phyloP scores from a whole-genome alignment of 2,797 vertebrate genomes.

The Cyclura pinguis region DNA sequence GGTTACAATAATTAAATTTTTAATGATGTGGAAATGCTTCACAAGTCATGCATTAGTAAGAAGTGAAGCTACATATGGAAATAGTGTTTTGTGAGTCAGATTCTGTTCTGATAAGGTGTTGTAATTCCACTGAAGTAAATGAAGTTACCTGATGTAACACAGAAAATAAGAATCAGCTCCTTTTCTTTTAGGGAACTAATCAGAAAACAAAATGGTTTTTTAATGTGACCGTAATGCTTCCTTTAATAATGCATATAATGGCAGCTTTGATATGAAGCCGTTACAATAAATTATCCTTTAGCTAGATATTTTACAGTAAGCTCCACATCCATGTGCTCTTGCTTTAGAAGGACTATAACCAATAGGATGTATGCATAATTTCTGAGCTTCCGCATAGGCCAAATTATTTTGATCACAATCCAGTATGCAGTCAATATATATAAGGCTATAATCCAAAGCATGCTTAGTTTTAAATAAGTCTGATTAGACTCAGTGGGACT shows the following conservation, averaged over 20 bases:
- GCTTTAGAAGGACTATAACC: slow-evolving; percentile 67
- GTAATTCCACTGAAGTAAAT: slow-evolving; percentile 59
- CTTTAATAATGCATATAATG: slow-evolving; percentile 74
- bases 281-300: slow-evolving; percentile 83
- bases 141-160: slow-evolving; percentile 53
- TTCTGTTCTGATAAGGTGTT: slow-evolving; percentile 57
- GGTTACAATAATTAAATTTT: slow-evolving; percentile 79
- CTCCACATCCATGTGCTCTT: slow-evolving; percentile 75
- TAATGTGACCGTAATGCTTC: slow-evolving; percentile 82
- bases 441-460: not conserved
- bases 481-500: not conserved
- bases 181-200: slow-evolving; percentile 69
- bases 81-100: slow-evolving; percentile 70
- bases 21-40: slow-evolving; percentile 69
- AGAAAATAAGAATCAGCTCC: slow-evolving; percentile 60
- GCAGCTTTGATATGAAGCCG: slow-evolving; percentile 61
- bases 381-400: slow-evolving; percentile 71
- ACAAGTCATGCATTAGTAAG: slow-evolving; percentile 65
- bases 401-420: slow-evolving; percentile 56
- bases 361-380: slow-evolving; percentile 72
- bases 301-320: slow-evolving; percentile 70
- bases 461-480: not conserved
- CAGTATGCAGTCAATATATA: not conserved
- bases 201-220: slow-evolving; percentile 80
- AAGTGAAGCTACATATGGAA: slow-evolving; percentile 75